Percentiles rank a stretch among this genome's conserved stretches.
Evolutionary conservation across 2,797 vertebrate genomes (phyloP).

Genomic region (Gallinago nigripennis): DNA sequence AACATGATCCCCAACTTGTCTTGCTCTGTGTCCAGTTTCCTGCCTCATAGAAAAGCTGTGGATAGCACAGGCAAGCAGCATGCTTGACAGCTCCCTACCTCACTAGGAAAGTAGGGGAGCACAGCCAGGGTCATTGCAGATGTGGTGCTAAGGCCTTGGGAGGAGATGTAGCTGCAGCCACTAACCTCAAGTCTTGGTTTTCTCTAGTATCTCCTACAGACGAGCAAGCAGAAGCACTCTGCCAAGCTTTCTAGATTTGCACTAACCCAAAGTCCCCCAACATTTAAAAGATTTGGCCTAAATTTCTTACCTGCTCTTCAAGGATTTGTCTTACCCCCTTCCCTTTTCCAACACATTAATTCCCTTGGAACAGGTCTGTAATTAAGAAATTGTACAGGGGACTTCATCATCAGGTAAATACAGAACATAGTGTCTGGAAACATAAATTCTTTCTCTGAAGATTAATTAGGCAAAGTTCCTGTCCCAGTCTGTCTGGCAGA

Average conservation of each 20-base stretch:
- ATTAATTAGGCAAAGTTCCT: constrained; percentile 59
- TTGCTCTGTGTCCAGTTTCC: not conserved
- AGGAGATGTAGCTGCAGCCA: not conserved
- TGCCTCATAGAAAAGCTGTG: not conserved
- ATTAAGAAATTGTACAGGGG: constrained; percentile 68
- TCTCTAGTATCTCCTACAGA: not conserved
- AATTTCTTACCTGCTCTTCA: not conserved
- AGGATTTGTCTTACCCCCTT: constrained; percentile 4
- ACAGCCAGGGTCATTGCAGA: not conserved
- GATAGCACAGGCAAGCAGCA: not conserved
- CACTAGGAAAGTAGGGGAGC: not conserved
- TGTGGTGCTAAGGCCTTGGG: not conserved
- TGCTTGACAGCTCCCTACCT: not conserved
- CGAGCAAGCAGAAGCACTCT: not conserved
- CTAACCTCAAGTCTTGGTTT: not conserved
- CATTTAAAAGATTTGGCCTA: not conserved
- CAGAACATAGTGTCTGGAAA: constrained; percentile 66
- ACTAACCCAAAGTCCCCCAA: not conserved
- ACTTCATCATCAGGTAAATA: constrained; percentile 69
- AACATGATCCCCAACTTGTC: not conserved
- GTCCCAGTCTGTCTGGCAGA: not conserved
- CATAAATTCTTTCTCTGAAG: constrained; percentile 60
- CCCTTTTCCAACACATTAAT: constrained; percentile 28
- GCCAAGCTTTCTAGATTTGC: not conserved
- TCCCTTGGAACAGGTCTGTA: constrained; percentile 59